Evolutionary conservation across 2,888 invertebrate species (phyloP).

Genomic region (Tiliacea aurago): DNA sequence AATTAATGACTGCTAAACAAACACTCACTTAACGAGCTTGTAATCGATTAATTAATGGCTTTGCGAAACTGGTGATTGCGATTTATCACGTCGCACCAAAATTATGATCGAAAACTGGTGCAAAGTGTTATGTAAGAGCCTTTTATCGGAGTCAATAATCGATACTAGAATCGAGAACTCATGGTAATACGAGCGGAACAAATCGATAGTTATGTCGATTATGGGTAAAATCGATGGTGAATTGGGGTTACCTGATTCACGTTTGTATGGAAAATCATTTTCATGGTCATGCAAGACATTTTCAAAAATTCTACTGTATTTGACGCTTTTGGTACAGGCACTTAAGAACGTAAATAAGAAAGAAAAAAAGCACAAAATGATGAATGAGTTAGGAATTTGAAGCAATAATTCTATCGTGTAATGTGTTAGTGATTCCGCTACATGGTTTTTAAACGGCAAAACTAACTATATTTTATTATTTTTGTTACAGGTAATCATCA

Average conservation of each 20-base stretch:
- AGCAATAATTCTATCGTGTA: background rate
- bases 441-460: background rate
- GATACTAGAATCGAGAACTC: conserved; percentile 65
- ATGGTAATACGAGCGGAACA: conserved; percentile 71
- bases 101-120: conserved; percentile 68
- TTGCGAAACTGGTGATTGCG: conserved; percentile 71
- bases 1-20: conserved; percentile 53
- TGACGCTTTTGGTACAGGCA: background rate
- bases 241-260: conserved; percentile 13
- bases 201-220: conserved; percentile 70
- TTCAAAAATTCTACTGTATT: background rate
- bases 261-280: conserved; percentile 8
- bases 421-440: background rate
- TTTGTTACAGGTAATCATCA: conserved; percentile 63
- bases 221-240: conserved; percentile 39
- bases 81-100: conserved; percentile 65
- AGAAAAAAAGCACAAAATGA: background rate
- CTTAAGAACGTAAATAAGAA: background rate
- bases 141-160: conserved; percentile 69
- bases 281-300: conserved; percentile 14
- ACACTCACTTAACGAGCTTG: conserved; percentile 61
- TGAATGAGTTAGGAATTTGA: background rate
- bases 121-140: conserved; percentile 72
- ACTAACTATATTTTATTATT: conserved; percentile 25
- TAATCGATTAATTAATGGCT: conserved; percentile 72